Evolutionary conservation across 2,888 invertebrate species (phyloP), one percentile per base, ranked within the genome.

Genomic region (Tiphia femorata): DNA sequence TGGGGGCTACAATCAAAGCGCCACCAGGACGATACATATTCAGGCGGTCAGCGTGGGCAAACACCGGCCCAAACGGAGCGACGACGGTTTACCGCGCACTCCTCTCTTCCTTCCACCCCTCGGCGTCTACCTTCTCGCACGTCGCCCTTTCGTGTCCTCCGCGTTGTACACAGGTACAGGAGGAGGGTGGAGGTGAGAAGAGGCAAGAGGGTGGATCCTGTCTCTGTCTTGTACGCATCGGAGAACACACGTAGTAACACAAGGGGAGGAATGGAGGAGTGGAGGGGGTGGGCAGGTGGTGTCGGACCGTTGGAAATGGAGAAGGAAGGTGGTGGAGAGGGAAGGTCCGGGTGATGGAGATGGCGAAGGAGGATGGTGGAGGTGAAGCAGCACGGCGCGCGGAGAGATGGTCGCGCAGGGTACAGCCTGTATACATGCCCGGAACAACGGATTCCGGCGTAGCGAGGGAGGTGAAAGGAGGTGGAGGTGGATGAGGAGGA

Each of bases 1-100:
- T 41, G 27, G 21, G 20, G 61, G 50, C 58, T 71, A 72, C 72
- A 76, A 76, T 76, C 76, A 76, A 76, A 76, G 75, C 73, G 35
- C 57, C 57, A 55, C 25, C 49, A 48, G 49, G 44, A 49, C 64
- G 73, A 75, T 75, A 74, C 72, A 73, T 72, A 76, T 73, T 76
- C 76, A 71, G 67, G 66, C 61, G 76, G 75, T 72, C 71, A 71
- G 67, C 61, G 46, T 54, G 58, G 58, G 58, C 63, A 71, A 71
- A 70, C 70, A 70, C 40, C 58, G 54, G 57, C 38, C 58, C 53
- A 62, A 63, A 65, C 63, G 63, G 58, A 56, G 37, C 58, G 57
- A 41, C 27, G 58, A 53, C 42, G 63, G 67, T 57, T 70, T 70
- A 70, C 47, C 21, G 35, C 46, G 16, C 17, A 43, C 27, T 16